phyloP scores from a whole-genome alignment of 2,113 vertebrate genomes.

The Pterocles burchelli region DNA sequence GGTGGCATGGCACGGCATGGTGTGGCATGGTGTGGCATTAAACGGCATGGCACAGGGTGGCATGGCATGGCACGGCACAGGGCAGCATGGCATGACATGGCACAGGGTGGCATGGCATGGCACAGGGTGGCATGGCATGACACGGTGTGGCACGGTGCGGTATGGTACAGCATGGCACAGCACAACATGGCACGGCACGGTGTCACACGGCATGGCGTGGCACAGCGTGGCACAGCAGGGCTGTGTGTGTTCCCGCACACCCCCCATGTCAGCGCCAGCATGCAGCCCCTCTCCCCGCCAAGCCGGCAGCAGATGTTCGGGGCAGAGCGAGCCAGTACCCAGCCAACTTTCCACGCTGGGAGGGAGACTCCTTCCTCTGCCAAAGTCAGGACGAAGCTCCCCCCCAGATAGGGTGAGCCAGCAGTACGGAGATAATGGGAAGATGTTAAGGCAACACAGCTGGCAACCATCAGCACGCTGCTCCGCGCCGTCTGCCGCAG shows the following conservation, averaged over 20 bases:
- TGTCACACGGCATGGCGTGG: neutral
- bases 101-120: neutral
- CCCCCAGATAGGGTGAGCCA: conserved; percentile 33
- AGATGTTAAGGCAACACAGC: conserved; percentile 65
- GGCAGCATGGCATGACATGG: no score
- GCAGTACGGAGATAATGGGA: conserved; percentile 53
- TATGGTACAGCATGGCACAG: no score
- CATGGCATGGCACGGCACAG: no score
- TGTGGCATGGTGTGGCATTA: no score
- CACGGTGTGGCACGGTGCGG: neutral
- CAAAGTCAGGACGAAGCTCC: conserved; percentile 17
- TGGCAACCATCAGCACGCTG: conserved; percentile 58
- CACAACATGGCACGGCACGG: no score
- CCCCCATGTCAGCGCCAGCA: neutral
- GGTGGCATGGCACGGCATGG: no score
- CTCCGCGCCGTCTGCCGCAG: neutral
- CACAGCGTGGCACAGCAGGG: rapidly evolving
- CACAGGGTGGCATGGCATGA: neutral
- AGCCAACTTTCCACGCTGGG: conserved; percentile 53
- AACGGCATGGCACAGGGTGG: no score
- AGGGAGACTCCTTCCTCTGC: conserved; percentile 50
- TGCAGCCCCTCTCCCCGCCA: neutral
- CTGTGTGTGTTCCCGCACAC: conserved; percentile 20
- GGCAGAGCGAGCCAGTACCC: conserved; percentile 8
- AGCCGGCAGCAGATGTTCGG: conserved; percentile 43